Percentiles rank a stretch among this genome's conserved stretches.
Evolutionary conservation across 2,113 vertebrate genomes (phyloP).

Genomic region (Myotis yumanensis): DNA sequence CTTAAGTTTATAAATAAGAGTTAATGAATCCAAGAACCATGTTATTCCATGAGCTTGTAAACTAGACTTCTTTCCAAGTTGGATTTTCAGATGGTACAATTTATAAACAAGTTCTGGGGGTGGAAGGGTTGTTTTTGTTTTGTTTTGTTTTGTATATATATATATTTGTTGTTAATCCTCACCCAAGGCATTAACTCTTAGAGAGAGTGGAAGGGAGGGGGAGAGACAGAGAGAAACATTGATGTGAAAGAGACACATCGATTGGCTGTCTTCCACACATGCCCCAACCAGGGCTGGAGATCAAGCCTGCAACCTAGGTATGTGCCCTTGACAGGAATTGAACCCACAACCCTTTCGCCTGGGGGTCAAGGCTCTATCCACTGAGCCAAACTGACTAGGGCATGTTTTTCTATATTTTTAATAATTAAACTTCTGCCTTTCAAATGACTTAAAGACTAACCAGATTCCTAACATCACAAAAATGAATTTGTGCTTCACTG

Average conservation of each 20-base stretch:
- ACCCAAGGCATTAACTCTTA: too few species aligned
- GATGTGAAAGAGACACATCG: too few species aligned
- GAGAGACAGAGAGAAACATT: too few species aligned
- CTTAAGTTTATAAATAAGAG: conserved; percentile 79
- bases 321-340: too few species aligned
- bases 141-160: conserved; percentile 27
- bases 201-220: too few species aligned
- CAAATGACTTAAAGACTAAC: not conserved
- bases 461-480: not conserved
- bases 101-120: conserved; percentile 62
- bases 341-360: too few species aligned
- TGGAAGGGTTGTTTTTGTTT: conserved; percentile 1
- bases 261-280: too few species aligned
- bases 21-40: conserved; percentile 77
- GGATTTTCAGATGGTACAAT: conserved; percentile 60
- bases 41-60: conserved; percentile 66
- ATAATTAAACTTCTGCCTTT: conserved; percentile 34
- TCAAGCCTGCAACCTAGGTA: too few species aligned
- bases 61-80: conserved; percentile 70
- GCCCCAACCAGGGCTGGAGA: too few species aligned
- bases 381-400: too few species aligned
- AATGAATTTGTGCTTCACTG: not conserved
- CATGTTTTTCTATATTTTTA: conserved; percentile 47
- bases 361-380: too few species aligned
- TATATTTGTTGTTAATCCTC: too few species aligned